Evolutionary conservation across 2,888 invertebrate species (phyloP).

Genomic region (Chaitophorus viminalis): DNA sequence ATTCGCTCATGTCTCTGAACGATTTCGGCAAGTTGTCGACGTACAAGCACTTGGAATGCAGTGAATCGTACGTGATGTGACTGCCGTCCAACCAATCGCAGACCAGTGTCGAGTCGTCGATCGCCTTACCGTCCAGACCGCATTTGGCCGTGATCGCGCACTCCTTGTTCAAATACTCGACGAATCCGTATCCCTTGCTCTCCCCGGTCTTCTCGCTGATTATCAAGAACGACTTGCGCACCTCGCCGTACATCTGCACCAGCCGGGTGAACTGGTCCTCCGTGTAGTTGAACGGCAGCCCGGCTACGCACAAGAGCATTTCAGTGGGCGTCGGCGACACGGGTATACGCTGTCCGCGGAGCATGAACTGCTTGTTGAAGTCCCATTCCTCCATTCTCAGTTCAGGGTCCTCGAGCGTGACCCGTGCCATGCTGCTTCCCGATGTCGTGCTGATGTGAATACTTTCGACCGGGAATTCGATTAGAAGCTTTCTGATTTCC

Average conservation of each 20-base stretch:
- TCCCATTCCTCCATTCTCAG: conserved; percentile 68
- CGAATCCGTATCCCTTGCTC: conserved; percentile 71
- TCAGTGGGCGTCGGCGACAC: conserved; percentile 68
- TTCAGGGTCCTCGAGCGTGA: conserved; percentile 67
- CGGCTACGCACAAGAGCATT: conserved; percentile 69
- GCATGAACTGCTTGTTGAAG: conserved; percentile 66
- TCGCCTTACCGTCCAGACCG: conserved; percentile 67
- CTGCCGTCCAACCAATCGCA: conserved; percentile 70
- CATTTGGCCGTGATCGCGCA: conserved; percentile 69
- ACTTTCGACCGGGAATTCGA: conserved; percentile 67
- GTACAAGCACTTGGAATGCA: conserved; percentile 70
- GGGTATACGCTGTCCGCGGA: conserved; percentile 67
- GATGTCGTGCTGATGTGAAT: conserved; percentile 65
- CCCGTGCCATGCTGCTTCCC: conserved; percentile 66
- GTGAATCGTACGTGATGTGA: conserved; percentile 68
- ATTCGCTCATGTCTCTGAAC: conserved; percentile 69
- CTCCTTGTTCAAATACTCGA: conserved; percentile 70
- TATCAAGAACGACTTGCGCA: conserved; percentile 70
- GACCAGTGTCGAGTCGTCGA: conserved; percentile 67
- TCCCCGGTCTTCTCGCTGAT: conserved; percentile 69
- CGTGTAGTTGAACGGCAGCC: conserved; percentile 68
- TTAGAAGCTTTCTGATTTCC: conserved; percentile 67
- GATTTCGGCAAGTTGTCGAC: conserved; percentile 70
- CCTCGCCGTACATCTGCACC: conserved; percentile 68
- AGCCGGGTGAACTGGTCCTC: conserved; percentile 69